phyloP scores from a whole-genome alignment of 2,113 vertebrate genomes.

The Spea bombifrons region DNA sequence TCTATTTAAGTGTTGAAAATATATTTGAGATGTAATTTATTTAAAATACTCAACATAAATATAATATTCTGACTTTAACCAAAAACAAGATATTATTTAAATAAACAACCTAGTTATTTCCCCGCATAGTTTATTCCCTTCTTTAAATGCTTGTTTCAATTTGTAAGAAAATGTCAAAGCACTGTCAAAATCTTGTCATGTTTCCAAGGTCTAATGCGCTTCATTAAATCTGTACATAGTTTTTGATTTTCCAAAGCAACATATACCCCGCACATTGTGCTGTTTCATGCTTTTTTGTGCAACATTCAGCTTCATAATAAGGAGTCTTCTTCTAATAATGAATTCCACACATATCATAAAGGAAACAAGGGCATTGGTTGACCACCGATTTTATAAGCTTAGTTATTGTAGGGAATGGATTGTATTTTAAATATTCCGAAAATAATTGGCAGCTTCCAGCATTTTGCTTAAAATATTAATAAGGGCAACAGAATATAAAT shows the following conservation, averaged over 20 bases:
- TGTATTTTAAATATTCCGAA: constrained; percentile 39
- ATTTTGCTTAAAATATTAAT: constrained; percentile 42
- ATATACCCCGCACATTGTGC: background rate
- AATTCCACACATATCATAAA: constrained; percentile 15
- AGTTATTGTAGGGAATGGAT: constrained; percentile 33
- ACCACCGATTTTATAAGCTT: constrained; percentile 8
- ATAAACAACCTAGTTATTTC: background rate
- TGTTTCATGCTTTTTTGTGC: constrained; percentile 33
- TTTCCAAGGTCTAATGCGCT: constrained; percentile 34
- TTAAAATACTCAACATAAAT: no score
- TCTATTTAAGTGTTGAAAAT: no score
- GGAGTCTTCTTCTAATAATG: constrained; percentile 13
- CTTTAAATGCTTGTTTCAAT: background rate
- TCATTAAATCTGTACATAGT: constrained; percentile 32
- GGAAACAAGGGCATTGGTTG: constrained; percentile 37
- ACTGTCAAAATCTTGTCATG: constrained; percentile 24
- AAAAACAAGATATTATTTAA: background rate
- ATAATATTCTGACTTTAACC: no score
- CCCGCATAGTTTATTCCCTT: background rate
- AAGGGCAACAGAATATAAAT: constrained; percentile 31
- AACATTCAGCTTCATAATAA: constrained; percentile 1
- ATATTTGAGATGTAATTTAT: no score
- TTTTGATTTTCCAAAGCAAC: constrained; percentile 2
- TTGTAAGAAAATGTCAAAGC: constrained; percentile 10
- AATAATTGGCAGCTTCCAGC: constrained; percentile 42